phyloP scores from a whole-genome alignment of 92 coral and sea anemone genomes.

The Bergia puertoricense region DNA sequence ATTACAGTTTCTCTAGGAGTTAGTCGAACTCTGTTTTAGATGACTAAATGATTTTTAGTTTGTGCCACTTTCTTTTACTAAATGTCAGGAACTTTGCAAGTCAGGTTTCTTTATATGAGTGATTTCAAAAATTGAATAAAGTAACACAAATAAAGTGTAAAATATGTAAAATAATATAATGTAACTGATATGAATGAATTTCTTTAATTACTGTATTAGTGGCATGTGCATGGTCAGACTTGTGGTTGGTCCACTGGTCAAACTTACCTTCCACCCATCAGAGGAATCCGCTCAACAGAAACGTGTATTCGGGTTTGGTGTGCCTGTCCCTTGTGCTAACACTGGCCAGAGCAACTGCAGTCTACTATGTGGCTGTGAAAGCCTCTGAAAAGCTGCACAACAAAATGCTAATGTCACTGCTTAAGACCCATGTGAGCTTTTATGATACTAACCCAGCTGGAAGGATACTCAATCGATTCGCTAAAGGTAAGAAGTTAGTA shows the following conservation, averaged over 20 bases:
- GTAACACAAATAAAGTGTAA: too few relatives aligned
- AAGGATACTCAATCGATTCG: constrained; percentile 24
- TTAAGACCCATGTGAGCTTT: constrained; percentile 14
- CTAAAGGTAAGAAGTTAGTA: constrained; percentile 6
- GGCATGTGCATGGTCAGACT: constrained; percentile 35
- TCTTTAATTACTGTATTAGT: neutral
- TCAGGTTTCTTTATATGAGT: too few relatives aligned
- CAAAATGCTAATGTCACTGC: constrained; percentile 27
- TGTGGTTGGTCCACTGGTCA: constrained; percentile 50
- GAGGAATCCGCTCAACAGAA: constrained; percentile 26
- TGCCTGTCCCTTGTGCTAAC: constrained; percentile 18
- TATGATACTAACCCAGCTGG: constrained; percentile 29
- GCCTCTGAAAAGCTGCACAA: constrained; percentile 35
- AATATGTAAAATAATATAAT: too few relatives aligned
- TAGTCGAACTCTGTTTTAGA: too few relatives aligned
- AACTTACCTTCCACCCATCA: constrained; percentile 19
- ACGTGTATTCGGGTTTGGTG: constrained; percentile 19
- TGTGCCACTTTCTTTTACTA: too few relatives aligned
- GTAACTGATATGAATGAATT: too few relatives aligned
- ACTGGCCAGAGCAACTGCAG: constrained; percentile 17
- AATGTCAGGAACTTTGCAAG: too few relatives aligned
- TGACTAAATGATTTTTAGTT: too few relatives aligned
- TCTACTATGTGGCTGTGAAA: constrained; percentile 20
- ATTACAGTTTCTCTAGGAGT: too few relatives aligned
- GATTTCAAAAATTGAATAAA: too few relatives aligned